Evolutionary conservation across 2,888 invertebrate species (phyloP).

Genomic region (Osmoderma eremita): DNA sequence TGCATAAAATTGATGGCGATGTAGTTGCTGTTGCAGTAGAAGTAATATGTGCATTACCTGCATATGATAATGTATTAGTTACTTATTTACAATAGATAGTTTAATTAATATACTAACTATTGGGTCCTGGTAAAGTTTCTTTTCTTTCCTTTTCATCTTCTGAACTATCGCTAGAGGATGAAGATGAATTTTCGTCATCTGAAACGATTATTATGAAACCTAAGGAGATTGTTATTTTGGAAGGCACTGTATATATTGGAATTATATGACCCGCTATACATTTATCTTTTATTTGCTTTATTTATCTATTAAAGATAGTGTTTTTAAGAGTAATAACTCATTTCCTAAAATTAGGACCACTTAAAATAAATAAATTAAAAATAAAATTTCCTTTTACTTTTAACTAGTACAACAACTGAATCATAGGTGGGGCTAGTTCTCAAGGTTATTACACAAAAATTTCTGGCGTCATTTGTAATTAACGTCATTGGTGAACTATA

Average conservation of each 20-base stretch:
- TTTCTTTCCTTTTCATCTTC: conserved; percentile 10
- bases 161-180: conserved; percentile 13
- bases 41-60: conserved; percentile 44
- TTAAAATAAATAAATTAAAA: too few species aligned
- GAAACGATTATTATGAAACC: not conserved
- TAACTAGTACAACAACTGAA: too few species aligned
- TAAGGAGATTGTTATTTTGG: too few species aligned
- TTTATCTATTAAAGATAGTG: too few species aligned
- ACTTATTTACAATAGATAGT: not conserved
- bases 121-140: not conserved
- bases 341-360: too few species aligned
- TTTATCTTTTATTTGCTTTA: too few species aligned
- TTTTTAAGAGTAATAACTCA: too few species aligned
- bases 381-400: too few species aligned
- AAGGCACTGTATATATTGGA: too few species aligned
- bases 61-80: not conserved
- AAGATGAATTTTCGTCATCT: conserved; percentile 32
- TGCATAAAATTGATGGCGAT: conserved; percentile 63
- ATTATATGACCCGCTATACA: too few species aligned
- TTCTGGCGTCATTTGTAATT: not conserved
- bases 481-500: conserved; percentile 14
- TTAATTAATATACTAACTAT: not conserved
- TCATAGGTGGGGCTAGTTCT: not conserved
- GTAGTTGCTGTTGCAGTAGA: conserved; percentile 27
- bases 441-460: conserved; percentile 7